Percentiles rank a stretch among this genome's conserved stretches.
Evolutionary conservation across 2,113 vertebrate genomes (phyloP).

Genomic region (Odobenus rosmarus): DNA sequence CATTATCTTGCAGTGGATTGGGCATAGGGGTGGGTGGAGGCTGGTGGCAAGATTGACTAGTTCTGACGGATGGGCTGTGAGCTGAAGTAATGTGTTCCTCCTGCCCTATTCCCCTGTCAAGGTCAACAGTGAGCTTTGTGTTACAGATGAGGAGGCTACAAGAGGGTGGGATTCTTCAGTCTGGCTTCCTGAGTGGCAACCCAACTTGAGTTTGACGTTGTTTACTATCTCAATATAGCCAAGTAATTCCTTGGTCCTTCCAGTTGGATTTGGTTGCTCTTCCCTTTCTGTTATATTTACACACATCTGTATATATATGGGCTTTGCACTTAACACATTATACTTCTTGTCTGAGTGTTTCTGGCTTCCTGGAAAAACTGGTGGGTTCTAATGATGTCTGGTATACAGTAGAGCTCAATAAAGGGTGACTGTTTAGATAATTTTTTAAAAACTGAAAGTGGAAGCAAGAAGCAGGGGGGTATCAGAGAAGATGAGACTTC

Average conservation of each 20-base stretch:
- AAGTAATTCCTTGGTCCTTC: not conserved
- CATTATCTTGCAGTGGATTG: too few species aligned
- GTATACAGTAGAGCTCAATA: not conserved
- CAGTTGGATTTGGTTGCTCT: not conserved
- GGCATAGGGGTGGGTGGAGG: not conserved
- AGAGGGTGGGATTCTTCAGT: not conserved
- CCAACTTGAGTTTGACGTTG: not conserved
- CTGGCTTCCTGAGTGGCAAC: not conserved
- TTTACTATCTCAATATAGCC: not conserved
- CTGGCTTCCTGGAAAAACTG: not conserved
- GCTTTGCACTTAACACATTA: not conserved
- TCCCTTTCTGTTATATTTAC: not conserved
- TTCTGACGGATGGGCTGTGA: not conserved
- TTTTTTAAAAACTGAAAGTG: not conserved
- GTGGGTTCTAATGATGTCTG: not conserved
- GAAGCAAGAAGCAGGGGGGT: not conserved
- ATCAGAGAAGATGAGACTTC: not conserved
- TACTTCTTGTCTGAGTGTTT: not conserved
- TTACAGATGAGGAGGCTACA: not conserved
- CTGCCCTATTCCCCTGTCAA: not conserved
- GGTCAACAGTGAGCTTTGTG: not conserved
- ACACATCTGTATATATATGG: not conserved
- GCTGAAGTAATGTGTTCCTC: not conserved
- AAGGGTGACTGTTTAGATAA: not conserved
- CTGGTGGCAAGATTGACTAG: not conserved